Percentiles rank a stretch among this genome's conserved stretches.
Conservation (phyloP, 2,797 vertebrate species). For the Heterohyrax brucei region DNA sequence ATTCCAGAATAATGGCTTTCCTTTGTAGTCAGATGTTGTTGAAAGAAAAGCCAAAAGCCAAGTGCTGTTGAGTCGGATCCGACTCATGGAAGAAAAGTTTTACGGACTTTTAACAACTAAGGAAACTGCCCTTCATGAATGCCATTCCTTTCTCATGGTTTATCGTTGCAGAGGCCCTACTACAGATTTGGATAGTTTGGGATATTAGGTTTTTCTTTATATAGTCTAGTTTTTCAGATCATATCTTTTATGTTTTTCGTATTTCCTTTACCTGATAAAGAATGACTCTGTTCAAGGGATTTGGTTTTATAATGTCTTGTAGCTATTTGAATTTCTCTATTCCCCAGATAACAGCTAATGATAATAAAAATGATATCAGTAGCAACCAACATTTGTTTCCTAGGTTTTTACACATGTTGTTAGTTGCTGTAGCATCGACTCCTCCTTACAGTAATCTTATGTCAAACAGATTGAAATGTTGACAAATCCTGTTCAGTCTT, state of each 20-base stretch:
- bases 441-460: not conserved
- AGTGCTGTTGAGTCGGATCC: too few species aligned
- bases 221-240: not conserved
- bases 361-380: constrained; percentile 58
- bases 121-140: not conserved
- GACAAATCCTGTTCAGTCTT: not conserved
- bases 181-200: not conserved
- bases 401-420: constrained; percentile 37
- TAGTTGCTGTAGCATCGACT: not conserved
- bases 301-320: constrained; percentile 55
- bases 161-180: not conserved
- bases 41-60: not conserved
- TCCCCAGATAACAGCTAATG: constrained; percentile 41
- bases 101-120: constrained; percentile 7
- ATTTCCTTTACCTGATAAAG: constrained; percentile 44
- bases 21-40: not conserved
- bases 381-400: constrained; percentile 31
- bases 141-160: not conserved
- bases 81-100: not conserved
- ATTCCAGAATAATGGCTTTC: constrained; percentile 16
- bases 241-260: constrained; percentile 38
- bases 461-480: too few species aligned
- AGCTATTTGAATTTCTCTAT: constrained; percentile 51
- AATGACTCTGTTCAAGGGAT: constrained; percentile 34
- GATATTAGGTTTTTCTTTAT: not conserved